Base-by-base conservation (phyloP, 2,113 vertebrate species). In the Pituophis catenifer region DNA sequence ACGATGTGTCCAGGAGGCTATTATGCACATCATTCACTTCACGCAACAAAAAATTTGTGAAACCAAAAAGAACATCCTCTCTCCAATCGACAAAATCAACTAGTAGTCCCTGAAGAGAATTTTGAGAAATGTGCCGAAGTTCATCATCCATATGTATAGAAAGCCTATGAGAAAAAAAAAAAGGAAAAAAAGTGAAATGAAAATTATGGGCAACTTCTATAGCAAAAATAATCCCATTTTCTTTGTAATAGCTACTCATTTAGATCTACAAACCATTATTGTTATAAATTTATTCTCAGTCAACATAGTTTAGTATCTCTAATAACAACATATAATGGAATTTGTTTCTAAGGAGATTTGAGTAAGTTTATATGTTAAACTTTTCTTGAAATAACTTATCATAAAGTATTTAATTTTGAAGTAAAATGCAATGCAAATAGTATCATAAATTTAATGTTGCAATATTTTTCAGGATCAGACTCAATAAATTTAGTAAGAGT, bases 111-210 rank as follows among this genome's bases (percentile, higher is more conserved):
- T 99, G 99, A 93, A 99, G 98, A 94, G 99, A 99, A 94, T 99
- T 99, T 96, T 99, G 99, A 88, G 99, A 99, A 95, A 99, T 99
- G 44, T 99, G 98, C n/a, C 99, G 98, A 86, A 99, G 98, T 93
- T 99, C 99, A 95, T 99, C 99, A 70, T 99, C 99, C 99, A 99
- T 99, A 94, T 99, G 99, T 92, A 99, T 99, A 0, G 99, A 99
- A 3, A 99, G 98, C 94, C 99, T 99, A 95, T 0, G 91, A 59
- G 8, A 23, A 94, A 92, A 94, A 59, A 58, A 50, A 26, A n/a
- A 11, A 0, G 44, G 93, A 59, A 58, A 50, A 26, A 92, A 29
- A 88, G 91, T 24, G 13, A 48, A 65, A 94, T 12, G 8, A 81
- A 89, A 59, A 44, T 33, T 44, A 85, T 50, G 19, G 29, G 9